A percentile compares a stretch with the other conserved stretches of the same genome.
These are phyloP conservation scores for Drosophila albomicans DNA, from an alignment of 1,140 invertebrate species.

Conservation along the genomic window DNA sequence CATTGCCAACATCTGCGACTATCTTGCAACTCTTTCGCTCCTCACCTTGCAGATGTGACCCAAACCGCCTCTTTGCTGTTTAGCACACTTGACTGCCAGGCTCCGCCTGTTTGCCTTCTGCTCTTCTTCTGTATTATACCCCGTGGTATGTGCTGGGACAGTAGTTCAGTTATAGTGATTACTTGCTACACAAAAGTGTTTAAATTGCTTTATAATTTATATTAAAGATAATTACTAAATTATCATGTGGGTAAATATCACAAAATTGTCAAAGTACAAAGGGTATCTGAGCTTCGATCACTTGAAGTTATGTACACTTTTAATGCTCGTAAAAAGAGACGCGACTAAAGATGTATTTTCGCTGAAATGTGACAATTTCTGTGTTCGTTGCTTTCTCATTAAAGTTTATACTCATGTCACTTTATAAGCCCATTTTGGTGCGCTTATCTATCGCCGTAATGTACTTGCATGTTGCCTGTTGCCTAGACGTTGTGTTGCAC, in stretches of 20 bases:
- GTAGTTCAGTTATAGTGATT: background rate
- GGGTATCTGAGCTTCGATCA: constrained; percentile 4
- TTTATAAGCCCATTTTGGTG: constrained; percentile 56
- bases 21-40: constrained; percentile 14
- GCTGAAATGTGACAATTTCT: constrained; percentile 67
- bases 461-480: constrained; percentile 23
- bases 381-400: constrained; percentile 61
- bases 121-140: constrained; percentile 11
- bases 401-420: constrained; percentile 63
- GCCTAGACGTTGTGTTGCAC: constrained; percentile 23
- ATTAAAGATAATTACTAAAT: background rate
- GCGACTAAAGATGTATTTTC: constrained; percentile 18
- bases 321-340: constrained; percentile 29
- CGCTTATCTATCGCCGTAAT: constrained; percentile 51
- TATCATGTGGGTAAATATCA: background rate
- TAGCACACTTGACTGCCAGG: constrained; percentile 36
- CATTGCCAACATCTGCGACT: background rate
- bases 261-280: background rate
- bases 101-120: constrained; percentile 17
- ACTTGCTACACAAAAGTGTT: background rate
- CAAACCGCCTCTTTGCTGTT: constrained; percentile 48
- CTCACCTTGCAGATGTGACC: constrained; percentile 19
- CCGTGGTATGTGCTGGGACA: background rate
- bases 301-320: constrained; percentile 1
- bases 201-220: too few relatives aligned